Evolutionary conservation across 2,797 vertebrate species (phyloP).

Genomic region (Chaetophractus vellerosus): DNA sequence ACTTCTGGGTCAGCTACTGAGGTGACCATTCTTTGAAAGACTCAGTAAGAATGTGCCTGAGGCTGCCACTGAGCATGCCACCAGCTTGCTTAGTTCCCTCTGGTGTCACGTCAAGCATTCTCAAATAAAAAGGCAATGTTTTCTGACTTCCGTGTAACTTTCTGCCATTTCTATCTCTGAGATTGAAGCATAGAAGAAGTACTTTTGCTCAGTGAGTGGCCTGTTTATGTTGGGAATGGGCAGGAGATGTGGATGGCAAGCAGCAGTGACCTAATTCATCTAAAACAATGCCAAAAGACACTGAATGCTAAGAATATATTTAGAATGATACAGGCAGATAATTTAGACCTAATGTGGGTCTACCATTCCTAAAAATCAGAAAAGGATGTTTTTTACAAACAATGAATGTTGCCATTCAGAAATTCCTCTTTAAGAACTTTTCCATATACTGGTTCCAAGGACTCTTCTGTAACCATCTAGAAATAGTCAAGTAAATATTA

Average conservation of each 20-base stretch:
- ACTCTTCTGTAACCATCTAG: not conserved
- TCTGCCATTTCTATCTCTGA: not conserved
- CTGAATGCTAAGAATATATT: slow-evolving; percentile 1
- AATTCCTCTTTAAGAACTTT: not conserved
- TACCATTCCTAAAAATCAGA: slow-evolving; percentile 34
- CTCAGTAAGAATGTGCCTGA: not conserved
- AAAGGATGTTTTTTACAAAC: not conserved
- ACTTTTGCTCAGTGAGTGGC: not conserved
- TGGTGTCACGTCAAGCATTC: slow-evolving; percentile 48
- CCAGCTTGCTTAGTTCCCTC: not conserved
- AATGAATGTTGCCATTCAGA: not conserved
- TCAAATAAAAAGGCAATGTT: not conserved
- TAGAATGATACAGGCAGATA: not conserved
- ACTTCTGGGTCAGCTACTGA: not conserved
- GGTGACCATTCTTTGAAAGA: slow-evolving; percentile 12
- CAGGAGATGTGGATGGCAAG: not conserved
- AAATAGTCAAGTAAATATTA: not conserved
- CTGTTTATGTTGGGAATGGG: not conserved
- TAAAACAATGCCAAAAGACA: not conserved
- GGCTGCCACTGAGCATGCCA: not conserved
- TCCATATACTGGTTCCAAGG: not conserved
- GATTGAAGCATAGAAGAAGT: not conserved
- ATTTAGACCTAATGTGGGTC: not conserved
- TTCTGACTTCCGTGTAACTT: slow-evolving; percentile 11
- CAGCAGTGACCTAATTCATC: not conserved